Evolutionary conservation across 2,888 invertebrate genomes (phyloP).

Genomic region (Macroteleia sp.): DNA sequence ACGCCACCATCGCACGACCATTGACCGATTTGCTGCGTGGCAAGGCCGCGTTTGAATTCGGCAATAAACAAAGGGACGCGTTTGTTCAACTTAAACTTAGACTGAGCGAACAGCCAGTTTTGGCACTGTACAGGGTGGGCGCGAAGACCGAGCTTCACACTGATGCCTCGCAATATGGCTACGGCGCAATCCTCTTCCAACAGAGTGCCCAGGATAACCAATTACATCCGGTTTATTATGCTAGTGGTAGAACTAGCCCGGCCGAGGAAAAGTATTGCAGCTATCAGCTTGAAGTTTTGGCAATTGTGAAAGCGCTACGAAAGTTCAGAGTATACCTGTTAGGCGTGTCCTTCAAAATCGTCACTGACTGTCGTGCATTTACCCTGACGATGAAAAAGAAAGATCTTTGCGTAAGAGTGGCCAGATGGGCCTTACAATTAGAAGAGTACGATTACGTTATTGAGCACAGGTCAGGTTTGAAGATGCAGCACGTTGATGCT

Average conservation of each 20-base stretch:
- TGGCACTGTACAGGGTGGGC: neutral
- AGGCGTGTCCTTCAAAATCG: too few species aligned
- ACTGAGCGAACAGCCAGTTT: neutral
- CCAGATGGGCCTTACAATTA: neutral
- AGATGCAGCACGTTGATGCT: slow-evolving; percentile 2
- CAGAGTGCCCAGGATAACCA: neutral
- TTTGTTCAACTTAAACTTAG: neutral
- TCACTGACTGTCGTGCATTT: too few species aligned
- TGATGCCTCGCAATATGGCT: neutral
- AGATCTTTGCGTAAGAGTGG: slow-evolving; percentile 11
- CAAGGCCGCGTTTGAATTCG: neutral
- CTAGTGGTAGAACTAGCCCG: slow-evolving; percentile 11
- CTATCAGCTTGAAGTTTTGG: slow-evolving; percentile 68
- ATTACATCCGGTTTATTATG: neutral
- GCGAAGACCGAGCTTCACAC: neutral
- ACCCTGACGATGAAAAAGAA: slow-evolving; percentile 38
- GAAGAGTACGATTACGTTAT: slow-evolving; percentile 30
- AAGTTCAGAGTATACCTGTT: slow-evolving; percentile 45
- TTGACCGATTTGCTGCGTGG: neutral
- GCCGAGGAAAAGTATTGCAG: slow-evolving; percentile 66
- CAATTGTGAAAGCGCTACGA: slow-evolving; percentile 61
- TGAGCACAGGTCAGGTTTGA: slow-evolving; percentile 23
- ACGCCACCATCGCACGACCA: neutral
- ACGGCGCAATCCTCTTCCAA: neutral
- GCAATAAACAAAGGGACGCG: neutral